Evolutionary conservation across 1,140 invertebrate genomes (phyloP).

Genomic region (Euborellia annulipes): DNA sequence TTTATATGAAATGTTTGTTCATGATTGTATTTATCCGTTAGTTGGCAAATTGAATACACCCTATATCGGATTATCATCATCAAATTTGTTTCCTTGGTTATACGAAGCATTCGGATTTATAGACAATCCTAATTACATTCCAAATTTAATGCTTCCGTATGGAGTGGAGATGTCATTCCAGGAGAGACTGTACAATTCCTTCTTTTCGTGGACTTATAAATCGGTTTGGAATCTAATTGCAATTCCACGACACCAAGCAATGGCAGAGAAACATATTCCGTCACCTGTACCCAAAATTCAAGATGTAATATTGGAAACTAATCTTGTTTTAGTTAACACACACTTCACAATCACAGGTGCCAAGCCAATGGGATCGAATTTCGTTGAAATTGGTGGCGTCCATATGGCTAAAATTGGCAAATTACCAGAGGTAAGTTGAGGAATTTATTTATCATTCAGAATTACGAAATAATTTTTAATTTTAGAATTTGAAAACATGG

Average conservation of each 20-base stretch:
- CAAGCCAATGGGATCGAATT: constrained; percentile 13
- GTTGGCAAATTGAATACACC: constrained; percentile 25
- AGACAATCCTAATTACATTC: constrained; percentile 14
- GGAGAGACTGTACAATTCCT: constrained; percentile 11
- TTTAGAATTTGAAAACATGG: constrained; percentile 10
- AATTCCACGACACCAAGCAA: not conserved
- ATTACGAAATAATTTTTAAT: constrained; percentile 13
- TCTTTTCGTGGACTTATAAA: not conserved
- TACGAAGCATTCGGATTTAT: constrained; percentile 31
- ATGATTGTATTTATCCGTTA: constrained; percentile 43
- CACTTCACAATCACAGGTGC: constrained; percentile 14
- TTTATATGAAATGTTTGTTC: constrained; percentile 44
- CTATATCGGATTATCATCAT: constrained; percentile 36
- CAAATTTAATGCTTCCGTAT: constrained; percentile 7
- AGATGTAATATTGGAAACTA: constrained; percentile 12
- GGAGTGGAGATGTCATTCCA: constrained; percentile 12
- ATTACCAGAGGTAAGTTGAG: not conserved
- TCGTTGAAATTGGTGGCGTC: constrained; percentile 18
- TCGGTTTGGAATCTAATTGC: not conserved
- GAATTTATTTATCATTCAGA: not conserved
- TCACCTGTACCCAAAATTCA: constrained; percentile 10
- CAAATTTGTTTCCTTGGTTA: constrained; percentile 34
- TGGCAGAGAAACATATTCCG: constrained; percentile 14
- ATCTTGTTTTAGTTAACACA: constrained; percentile 21
- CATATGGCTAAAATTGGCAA: constrained; percentile 7